A percentile compares a stretch with the other conserved stretches of the same genome.
phyloP scores from a whole-genome alignment of 2,113 vertebrate genomes.

The Ictalurus furcatus region DNA sequence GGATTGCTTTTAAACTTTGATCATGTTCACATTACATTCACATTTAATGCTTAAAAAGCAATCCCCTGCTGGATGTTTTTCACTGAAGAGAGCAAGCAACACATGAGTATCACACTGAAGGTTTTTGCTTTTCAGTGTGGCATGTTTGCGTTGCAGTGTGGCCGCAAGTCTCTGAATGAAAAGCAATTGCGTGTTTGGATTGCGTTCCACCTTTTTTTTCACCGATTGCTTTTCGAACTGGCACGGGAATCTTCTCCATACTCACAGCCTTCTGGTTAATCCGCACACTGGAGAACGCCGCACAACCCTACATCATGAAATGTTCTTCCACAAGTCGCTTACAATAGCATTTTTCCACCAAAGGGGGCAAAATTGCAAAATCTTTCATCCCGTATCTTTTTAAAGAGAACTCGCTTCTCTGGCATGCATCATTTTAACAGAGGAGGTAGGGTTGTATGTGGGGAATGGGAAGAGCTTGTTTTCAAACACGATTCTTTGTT shows the following conservation, averaged over 20 bases:
- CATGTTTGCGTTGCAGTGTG: slow-evolving; percentile 7
- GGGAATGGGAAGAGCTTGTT: neutral
- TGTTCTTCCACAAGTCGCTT: neutral
- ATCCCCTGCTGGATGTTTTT: slow-evolving; percentile 10
- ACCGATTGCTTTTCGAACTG: slow-evolving; percentile 4
- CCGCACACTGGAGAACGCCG: neutral
- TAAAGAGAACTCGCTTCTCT: neutral
- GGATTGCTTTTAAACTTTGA: slow-evolving; percentile 11
- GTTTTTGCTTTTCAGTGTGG: slow-evolving; percentile 5
- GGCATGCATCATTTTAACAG: neutral
- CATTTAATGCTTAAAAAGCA: slow-evolving; percentile 10
- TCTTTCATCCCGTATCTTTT: no score
- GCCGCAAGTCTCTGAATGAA: neutral
- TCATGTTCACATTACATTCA: neutral
- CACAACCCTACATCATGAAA: neutral
- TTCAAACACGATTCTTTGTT: slow-evolving; percentile 15
- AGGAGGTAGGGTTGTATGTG: neutral
- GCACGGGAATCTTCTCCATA: neutral
- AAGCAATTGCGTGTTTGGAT: slow-evolving; percentile 3
- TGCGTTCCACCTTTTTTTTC: neutral
- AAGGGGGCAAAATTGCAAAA: neutral
- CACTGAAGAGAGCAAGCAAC: slow-evolving; percentile 16
- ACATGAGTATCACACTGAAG: neutral
- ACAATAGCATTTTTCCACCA: neutral
- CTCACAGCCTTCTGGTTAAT: neutral